Evolutionary conservation across 2,888 invertebrate species (phyloP).

Genomic region (Charanyca ferruginea): DNA sequence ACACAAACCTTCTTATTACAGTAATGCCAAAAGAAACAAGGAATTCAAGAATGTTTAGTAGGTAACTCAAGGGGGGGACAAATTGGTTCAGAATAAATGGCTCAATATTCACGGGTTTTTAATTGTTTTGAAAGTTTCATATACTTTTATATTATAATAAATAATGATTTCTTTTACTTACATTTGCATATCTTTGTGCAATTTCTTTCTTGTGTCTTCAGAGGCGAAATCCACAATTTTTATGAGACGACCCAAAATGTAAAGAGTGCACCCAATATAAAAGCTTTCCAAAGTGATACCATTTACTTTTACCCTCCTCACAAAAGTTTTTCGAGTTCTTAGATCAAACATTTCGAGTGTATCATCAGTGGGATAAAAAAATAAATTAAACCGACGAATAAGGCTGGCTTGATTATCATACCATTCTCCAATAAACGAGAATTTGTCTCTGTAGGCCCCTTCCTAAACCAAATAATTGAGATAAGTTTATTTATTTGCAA

Average conservation of each 20-base stretch:
- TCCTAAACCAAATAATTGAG: constrained; percentile 74
- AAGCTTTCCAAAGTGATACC: constrained; percentile 93
- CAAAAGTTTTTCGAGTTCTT: constrained; percentile 92
- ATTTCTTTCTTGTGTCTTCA: constrained; percentile 92
- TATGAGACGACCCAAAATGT: constrained; percentile 94
- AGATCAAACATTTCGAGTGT: constrained; percentile 95
- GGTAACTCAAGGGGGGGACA: neutral
- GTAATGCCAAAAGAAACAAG: neutral
- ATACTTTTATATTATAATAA: too few relatives aligned
- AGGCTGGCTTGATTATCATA: constrained; percentile 95
- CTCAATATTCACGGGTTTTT: too few relatives aligned
- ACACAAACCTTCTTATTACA: constrained; percentile 6
- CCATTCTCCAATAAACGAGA: constrained; percentile 95
- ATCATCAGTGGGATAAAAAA: constrained; percentile 94
- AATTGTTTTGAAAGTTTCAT: too few relatives aligned
- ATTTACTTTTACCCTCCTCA: constrained; percentile 93
- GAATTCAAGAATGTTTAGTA: neutral
- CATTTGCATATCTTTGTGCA: constrained; percentile 93
- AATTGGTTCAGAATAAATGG: neutral
- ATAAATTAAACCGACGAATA: constrained; percentile 94
- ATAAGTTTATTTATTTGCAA: neutral
- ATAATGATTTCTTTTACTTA: constrained; percentile 73
- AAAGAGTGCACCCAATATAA: constrained; percentile 94
- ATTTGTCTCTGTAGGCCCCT: constrained; percentile 89
- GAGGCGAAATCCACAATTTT: constrained; percentile 94